Evolutionary conservation across 64 coral and sea anemone species (phyloP).

Genomic region (Dendrophyllia cribrosa): DNA sequence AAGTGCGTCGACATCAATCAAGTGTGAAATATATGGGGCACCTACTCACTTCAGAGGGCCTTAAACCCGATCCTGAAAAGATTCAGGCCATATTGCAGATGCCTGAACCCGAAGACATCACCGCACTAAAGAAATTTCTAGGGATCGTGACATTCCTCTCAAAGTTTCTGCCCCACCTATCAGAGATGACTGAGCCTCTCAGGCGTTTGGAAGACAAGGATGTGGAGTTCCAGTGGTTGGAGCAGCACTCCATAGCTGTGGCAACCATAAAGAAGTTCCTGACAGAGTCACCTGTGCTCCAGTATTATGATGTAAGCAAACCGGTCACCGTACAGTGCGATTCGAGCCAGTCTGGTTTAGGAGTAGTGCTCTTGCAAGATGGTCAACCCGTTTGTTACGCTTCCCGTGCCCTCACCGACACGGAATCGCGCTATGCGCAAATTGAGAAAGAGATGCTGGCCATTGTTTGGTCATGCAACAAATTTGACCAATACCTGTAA

Average conservation of each 20-base stretch:
- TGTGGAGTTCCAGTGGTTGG: conserved; percentile 36
- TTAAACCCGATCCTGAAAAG: conserved; percentile 24
- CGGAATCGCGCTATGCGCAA: background rate
- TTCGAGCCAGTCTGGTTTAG: conserved; percentile 9
- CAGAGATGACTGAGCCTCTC: conserved; percentile 28
- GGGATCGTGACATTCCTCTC: conserved; percentile 51
- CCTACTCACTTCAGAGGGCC: background rate
- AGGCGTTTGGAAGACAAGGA: conserved; percentile 20
- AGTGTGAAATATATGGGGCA: background rate
- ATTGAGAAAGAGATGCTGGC: conserved; percentile 15
- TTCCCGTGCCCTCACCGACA: conserved; percentile 5
- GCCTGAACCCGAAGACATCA: conserved; percentile 33
- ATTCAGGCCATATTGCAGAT: conserved; percentile 33
- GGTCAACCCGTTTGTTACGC: conserved; percentile 9
- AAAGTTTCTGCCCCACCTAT: conserved; percentile 54
- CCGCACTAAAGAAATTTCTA: conserved; percentile 30
- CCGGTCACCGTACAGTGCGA: conserved; percentile 10
- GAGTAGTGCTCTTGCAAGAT: background rate
- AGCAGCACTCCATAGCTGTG: background rate
- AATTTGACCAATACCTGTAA: background rate
- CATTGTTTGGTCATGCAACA: background rate
- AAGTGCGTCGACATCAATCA: no score
- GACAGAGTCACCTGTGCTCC: background rate
- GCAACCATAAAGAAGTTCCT: conserved; percentile 8
- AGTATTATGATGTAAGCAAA: conserved; percentile 48